Percentiles rank a stretch among this genome's conserved stretches.
Conservation (phyloP, 1,140 invertebrate species). For the Metaphire vulgaris region DNA sequence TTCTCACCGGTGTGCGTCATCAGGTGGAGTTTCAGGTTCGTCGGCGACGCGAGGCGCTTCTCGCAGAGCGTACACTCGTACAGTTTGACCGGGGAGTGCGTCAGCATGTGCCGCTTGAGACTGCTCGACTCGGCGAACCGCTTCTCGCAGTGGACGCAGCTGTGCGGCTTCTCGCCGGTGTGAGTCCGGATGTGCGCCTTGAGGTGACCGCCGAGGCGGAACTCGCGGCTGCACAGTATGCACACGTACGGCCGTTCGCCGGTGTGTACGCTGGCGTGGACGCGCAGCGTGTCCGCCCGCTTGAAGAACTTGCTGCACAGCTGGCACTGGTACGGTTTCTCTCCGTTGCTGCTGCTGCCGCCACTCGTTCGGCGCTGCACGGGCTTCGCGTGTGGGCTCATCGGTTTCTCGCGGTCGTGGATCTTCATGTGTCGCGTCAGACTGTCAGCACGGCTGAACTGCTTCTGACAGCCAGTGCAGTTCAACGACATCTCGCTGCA, state of each 20-base stretch:
- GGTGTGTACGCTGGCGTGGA: constrained; percentile 29
- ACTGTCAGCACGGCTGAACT: neutral
- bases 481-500: neutral
- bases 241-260: constrained; percentile 36
- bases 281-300: constrained; percentile 5
- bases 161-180: constrained; percentile 79
- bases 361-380: neutral
- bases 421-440: neutral
- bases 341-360: no score
- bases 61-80: constrained; percentile 42
- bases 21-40: constrained; percentile 4
- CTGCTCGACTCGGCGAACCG: constrained; percentile 9
- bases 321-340: constrained; percentile 9
- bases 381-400: neutral
- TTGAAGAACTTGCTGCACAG: constrained; percentile 8
- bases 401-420: constrained; percentile 3
- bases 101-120: neutral
- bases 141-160: constrained; percentile 6
- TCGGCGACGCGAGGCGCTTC: neutral
- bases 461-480: neutral
- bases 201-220: constrained; percentile 79
- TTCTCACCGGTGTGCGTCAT: constrained; percentile 6
- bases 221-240: constrained; percentile 69
- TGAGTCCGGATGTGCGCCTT: constrained; percentile 96
- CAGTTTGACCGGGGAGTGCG: neutral